Evolutionary conservation across 2,113 vertebrate species (phyloP).

Genomic region (Lepisosteus oculatus): DNA sequence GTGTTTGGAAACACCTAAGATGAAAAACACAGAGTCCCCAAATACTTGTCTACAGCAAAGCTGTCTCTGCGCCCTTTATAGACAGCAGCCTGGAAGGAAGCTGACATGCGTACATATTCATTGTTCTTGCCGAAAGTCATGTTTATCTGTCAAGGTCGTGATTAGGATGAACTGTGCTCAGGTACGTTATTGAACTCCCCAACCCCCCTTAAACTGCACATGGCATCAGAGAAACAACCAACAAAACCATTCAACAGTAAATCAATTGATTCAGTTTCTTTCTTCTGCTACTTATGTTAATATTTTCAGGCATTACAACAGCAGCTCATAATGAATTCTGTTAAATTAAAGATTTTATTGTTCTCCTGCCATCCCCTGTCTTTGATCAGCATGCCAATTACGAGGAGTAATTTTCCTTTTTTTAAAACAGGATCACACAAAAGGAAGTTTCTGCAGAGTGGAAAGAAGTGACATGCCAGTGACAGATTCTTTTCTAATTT

Average conservation of each 20-base stretch:
- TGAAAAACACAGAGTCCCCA: conserved; percentile 26
- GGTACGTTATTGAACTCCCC: conserved; percentile 36
- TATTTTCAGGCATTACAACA: conserved; percentile 76
- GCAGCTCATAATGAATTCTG: conserved; percentile 91
- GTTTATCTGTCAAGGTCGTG: conserved; percentile 55
- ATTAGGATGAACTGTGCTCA: conserved; percentile 57
- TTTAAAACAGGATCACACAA: conserved; percentile 54
- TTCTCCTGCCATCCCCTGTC: conserved; percentile 74
- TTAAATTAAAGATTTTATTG: conserved; percentile 98
- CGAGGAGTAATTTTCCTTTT: conserved; percentile 80
- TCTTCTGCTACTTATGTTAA: conserved; percentile 76
- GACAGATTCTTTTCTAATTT: conserved; percentile 80
- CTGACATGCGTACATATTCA: conserved; percentile 45
- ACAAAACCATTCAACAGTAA: conserved; percentile 50
- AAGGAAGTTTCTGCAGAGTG: conserved; percentile 64
- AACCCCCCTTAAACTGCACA: conserved; percentile 21
- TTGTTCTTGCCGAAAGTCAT: conserved; percentile 45
- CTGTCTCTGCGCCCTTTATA: conserved; percentile 42
- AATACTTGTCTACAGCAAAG: conserved; percentile 41
- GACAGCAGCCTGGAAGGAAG: conserved; percentile 22
- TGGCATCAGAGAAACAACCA: conserved; percentile 40
- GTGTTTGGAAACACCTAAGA: conserved; percentile 23
- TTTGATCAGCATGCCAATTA: conserved; percentile 94
- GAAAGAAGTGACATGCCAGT: conserved; percentile 85
- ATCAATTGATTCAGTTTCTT: conserved; percentile 73